Evolutionary conservation across 2,888 invertebrate genomes (phyloP).

Genomic region (Pasiphila rectangulata): DNA sequence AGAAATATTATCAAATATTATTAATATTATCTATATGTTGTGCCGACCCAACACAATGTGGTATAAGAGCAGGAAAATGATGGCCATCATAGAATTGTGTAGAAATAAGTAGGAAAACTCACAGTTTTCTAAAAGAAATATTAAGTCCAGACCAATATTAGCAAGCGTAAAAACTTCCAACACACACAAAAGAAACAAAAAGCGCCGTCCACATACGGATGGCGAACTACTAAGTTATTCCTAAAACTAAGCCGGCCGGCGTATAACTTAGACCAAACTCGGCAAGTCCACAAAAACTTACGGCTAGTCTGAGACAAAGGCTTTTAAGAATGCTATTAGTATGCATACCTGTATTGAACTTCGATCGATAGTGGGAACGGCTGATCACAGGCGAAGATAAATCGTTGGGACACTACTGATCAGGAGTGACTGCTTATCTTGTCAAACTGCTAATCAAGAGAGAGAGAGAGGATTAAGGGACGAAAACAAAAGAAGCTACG

Average conservation of each 20-base stretch:
- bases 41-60: too few relatives aligned
- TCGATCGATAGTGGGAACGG: conserved; percentile 11
- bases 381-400: neutral
- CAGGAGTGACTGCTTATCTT: too few relatives aligned
- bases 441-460: too few relatives aligned
- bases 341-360: conserved; percentile 21
- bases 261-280: conserved; percentile 11
- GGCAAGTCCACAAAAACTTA: conserved; percentile 18
- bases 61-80: too few relatives aligned
- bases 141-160: neutral
- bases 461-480: too few relatives aligned
- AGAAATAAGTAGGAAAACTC: too few relatives aligned
- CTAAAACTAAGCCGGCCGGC: conserved; percentile 6
- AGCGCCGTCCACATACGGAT: conserved; percentile 1
- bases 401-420: conserved; percentile 10
- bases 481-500: too few relatives aligned
- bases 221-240: conserved; percentile 9
- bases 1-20: too few relatives aligned
- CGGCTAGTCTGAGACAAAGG: conserved; percentile 21
- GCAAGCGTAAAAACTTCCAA: neutral
- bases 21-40: too few relatives aligned
- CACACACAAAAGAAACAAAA: neutral
- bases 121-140: too few relatives aligned
- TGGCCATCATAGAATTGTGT: too few relatives aligned
- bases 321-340: conserved; percentile 22